Percentiles rank a stretch among this genome's conserved stretches.
These are phyloP conservation scores for Drepana arcuata DNA, from an alignment of 1,140 invertebrate genomes.

Conservation along the genomic window DNA sequence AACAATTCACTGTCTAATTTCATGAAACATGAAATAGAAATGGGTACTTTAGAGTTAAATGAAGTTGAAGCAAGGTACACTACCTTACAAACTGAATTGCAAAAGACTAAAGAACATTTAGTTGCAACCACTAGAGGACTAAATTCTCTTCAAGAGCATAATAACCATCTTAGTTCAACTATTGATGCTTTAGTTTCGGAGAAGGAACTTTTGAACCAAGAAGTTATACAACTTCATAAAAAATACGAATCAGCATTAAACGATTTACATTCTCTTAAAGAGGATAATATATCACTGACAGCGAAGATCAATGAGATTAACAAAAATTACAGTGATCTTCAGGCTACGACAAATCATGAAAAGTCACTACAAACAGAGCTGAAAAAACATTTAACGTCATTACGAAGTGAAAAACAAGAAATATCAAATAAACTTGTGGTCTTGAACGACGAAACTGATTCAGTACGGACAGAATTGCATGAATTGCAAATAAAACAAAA, in stretches of 20 bases:
- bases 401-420: too few relatives aligned
- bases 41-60: too few relatives aligned
- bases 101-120: constrained; percentile 18
- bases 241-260: constrained; percentile 1
- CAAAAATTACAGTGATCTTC: constrained; percentile 11
- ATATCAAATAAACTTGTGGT: constrained; percentile 15
- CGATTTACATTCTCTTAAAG: constrained; percentile 11
- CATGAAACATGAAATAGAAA: constrained; percentile 26
- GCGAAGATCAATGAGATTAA: constrained; percentile 17
- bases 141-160: constrained; percentile 19
- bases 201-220: constrained; percentile 15
- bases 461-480: background rate
- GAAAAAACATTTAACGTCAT: too few relatives aligned
- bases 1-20: too few relatives aligned
- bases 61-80: too few relatives aligned
- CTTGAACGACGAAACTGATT: background rate
- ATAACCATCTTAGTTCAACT: constrained; percentile 19
- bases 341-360: constrained; percentile 6
- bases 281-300: constrained; percentile 12
- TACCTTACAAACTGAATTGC: constrained; percentile 22
- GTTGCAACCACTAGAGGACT: constrained; percentile 16
- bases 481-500: constrained; percentile 17
- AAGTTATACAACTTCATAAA: constrained; percentile 12
- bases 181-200: constrained; percentile 19
- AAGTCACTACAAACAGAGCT: too few relatives aligned